These are phyloP conservation scores for Triops cancriformis DNA, from an alignment of 1,140 invertebrate genomes.

Conservation along the genomic window DNA sequence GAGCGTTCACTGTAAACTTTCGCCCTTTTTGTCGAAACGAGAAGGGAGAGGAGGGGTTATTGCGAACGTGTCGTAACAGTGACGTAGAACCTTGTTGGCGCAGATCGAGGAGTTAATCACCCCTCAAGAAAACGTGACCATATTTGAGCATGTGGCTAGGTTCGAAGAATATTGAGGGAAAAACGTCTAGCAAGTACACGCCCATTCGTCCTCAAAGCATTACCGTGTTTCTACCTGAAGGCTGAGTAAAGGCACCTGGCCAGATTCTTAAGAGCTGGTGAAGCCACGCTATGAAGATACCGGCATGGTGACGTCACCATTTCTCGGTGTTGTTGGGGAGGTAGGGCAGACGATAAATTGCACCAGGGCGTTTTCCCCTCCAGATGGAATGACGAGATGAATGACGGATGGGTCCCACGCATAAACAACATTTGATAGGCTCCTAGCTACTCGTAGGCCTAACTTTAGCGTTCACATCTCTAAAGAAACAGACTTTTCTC, in stretches of 20 bases:
- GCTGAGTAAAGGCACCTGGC: not conserved
- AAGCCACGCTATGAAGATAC: not conserved
- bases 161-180: constrained; percentile 12
- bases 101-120: constrained; percentile 7
- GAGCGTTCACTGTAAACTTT: not conserved
- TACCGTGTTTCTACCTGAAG: not conserved
- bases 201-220: constrained; percentile 16
- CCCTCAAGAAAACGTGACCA: constrained; percentile 21
- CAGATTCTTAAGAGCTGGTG: not conserved
- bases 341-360: not conserved
- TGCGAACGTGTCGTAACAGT: not conserved
- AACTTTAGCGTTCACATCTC: not conserved
- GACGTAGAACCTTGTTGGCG: not conserved
- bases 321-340: not conserved
- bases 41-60: not conserved
- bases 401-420: not conserved
- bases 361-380: not conserved
- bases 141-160: constrained; percentile 24
- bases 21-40: not conserved
- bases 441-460: not conserved
- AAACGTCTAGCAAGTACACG: not conserved
- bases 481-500: not conserved
- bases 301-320: not conserved
- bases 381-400: not conserved
- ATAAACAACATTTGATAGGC: not conserved